Percentiles rank a stretch among this genome's conserved stretches.
Conservation (phyloP, 2,113 vertebrate genomes). For the Glaucidium brasilianum region DNA sequence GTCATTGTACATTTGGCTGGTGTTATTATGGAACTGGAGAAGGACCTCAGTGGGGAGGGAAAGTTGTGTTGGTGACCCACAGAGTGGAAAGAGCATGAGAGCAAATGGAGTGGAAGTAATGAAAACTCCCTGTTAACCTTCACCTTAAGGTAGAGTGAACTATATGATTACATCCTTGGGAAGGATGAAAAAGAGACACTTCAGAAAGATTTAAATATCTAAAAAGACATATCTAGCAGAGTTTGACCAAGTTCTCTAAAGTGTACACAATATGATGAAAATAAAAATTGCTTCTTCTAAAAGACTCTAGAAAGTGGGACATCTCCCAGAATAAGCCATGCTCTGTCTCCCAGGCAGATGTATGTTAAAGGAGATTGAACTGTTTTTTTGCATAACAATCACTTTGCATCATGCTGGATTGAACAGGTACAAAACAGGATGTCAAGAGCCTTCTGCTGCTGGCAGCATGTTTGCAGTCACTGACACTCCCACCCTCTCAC, state of each 20-base stretch:
- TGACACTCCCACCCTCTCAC: not conserved
- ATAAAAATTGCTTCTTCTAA: not conserved
- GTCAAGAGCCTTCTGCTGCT: not conserved
- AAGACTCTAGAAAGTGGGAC: not conserved
- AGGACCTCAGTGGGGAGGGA: not conserved
- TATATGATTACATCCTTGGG: not conserved
- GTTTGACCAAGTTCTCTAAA: not conserved
- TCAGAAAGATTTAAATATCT: not conserved
- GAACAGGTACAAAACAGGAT: not conserved
- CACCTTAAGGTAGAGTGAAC: not conserved
- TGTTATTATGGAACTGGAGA: not conserved
- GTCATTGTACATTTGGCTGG: not conserved
- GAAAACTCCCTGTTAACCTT: not conserved
- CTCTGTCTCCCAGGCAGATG: not conserved
- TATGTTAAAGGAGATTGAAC: not conserved
- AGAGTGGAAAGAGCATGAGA: not conserved
- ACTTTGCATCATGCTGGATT: not conserved
- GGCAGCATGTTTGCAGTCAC: not conserved
- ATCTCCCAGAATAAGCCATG: not conserved
- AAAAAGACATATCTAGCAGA: not conserved
- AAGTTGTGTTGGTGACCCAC: not conserved
- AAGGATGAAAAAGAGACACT: not conserved
- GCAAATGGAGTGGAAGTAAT: not conserved
- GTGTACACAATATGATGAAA: not conserved
- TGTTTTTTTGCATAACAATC: not conserved